Evolutionary conservation across 2,113 vertebrate genomes (phyloP).

Genomic region (Nerophis lumbriciformis): DNA sequence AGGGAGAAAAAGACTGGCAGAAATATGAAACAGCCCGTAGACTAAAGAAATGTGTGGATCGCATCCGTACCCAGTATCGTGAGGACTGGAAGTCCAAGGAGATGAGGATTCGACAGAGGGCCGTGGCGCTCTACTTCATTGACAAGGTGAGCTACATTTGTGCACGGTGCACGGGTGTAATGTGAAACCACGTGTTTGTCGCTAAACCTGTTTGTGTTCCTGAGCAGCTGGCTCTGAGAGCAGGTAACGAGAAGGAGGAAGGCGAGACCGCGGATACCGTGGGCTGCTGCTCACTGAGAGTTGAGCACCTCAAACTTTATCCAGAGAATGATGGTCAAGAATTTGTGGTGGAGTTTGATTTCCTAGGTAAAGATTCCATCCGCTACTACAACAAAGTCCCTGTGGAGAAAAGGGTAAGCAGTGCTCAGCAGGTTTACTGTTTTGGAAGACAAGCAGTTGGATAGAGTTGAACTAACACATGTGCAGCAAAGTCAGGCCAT

Average conservation of each 20-base stretch:
- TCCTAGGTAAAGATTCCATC: conserved; percentile 96
- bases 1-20: conserved; percentile 99
- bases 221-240: conserved; percentile 90
- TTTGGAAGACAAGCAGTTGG: too few species aligned
- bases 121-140: conserved; percentile 95
- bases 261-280: conserved; percentile 96
- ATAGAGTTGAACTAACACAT: too few species aligned
- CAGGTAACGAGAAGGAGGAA: conserved; percentile 97
- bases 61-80: conserved; percentile 85
- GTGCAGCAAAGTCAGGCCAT: too few species aligned
- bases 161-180: neutral
- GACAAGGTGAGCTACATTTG: conserved; percentile 79
- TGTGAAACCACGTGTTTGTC: conserved; percentile 4
- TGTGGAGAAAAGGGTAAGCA: conserved; percentile 92
- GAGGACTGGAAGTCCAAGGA: conserved; percentile 99
- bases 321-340: conserved; percentile 90
- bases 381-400: conserved; percentile 99
- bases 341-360: conserved; percentile 95
- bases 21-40: conserved; percentile 92
- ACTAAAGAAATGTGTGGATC: conserved; percentile 91
- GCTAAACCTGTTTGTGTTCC: conserved; percentile 14
- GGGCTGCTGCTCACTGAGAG: conserved; percentile 93
- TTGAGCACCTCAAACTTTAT: conserved; percentile 91
- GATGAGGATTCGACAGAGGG: conserved; percentile 92
- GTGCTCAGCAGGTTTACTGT: too few species aligned